Percentiles rank a stretch among this genome's conserved stretches.
These are phyloP conservation scores for Diphyllodes magnificus DNA, from an alignment of 2,113 vertebrate species.

Conservation along the genomic window DNA sequence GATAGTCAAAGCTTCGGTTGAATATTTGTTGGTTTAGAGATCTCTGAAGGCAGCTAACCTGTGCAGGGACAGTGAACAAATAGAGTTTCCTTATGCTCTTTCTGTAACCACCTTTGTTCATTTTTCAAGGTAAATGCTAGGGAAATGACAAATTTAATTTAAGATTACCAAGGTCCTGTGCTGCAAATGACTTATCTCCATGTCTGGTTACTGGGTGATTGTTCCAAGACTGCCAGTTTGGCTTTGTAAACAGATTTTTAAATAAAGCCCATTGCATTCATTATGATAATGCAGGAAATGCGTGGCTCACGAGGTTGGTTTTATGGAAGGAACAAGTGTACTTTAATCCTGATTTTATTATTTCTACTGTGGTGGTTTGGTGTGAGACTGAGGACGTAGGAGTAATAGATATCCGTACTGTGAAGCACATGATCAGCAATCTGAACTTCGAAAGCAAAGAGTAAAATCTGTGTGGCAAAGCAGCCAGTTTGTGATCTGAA, in stretches of 20 bases:
- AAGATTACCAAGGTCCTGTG: not conserved
- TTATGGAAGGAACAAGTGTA: slow-evolving; percentile 46
- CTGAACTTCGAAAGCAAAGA: slow-evolving; percentile 31
- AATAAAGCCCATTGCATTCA: not conserved
- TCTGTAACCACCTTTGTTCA: not conserved
- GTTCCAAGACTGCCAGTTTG: not conserved
- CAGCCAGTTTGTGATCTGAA: not conserved
- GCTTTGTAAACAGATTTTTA: slow-evolving; percentile 28
- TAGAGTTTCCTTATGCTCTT: not conserved
- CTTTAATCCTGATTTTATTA: slow-evolving; percentile 59
- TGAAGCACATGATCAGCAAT: not conserved
- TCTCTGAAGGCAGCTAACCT: not conserved
- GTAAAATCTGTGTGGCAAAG: not conserved
- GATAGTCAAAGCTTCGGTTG: not conserved
- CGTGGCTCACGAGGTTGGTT: not conserved
- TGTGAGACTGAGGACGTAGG: not conserved
- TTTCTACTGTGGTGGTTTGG: slow-evolving; percentile 1
- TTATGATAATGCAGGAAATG: not conserved
- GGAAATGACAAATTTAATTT: slow-evolving; percentile 21
- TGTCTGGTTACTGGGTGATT: not conserved
- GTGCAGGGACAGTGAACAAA: not conserved
- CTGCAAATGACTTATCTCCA: not conserved
- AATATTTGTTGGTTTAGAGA: slow-evolving; percentile 7
- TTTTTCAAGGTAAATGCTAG: slow-evolving; percentile 20
- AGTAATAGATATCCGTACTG: not conserved